Percentiles rank a stretch among this genome's conserved stretches.
phyloP scores from a whole-genome alignment of 2,888 invertebrate species.

The Metellina segmentata region DNA sequence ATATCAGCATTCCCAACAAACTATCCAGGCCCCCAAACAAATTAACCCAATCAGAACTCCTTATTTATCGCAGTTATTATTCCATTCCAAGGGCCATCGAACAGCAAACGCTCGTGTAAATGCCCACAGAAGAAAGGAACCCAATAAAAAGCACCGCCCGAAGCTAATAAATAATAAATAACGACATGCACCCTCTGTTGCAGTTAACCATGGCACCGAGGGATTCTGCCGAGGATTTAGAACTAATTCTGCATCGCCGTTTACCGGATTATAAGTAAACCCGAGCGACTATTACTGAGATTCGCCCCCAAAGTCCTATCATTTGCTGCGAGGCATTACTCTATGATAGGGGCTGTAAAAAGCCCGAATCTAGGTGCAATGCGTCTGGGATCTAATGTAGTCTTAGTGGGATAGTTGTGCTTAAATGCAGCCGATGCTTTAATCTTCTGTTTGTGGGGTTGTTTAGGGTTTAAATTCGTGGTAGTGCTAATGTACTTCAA shows the following conservation, averaged over 20 bases:
- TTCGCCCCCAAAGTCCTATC: conserved; percentile 37
- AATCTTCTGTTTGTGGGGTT: too few species aligned
- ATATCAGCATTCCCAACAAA: too few species aligned
- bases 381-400: too few species aligned
- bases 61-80: too few species aligned
- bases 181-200: conserved; percentile 13
- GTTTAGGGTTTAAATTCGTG: too few species aligned
- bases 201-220: conserved; percentile 26
- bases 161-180: conserved; percentile 38
- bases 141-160: background rate
- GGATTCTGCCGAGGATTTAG: conserved; percentile 14
- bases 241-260: conserved; percentile 50
- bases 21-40: too few species aligned
- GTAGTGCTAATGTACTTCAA: too few species aligned
- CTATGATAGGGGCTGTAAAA: conserved; percentile 48
- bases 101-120: background rate
- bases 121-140: background rate
- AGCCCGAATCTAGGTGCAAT: too few species aligned
- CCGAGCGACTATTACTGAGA: conserved; percentile 41
- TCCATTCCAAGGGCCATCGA: too few species aligned
- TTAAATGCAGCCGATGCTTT: too few species aligned
- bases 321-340: conserved; percentile 39
- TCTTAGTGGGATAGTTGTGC: too few species aligned
- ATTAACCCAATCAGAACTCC: too few species aligned
- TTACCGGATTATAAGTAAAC: conserved; percentile 48